Percentiles rank a stretch among this genome's conserved stretches.
These are phyloP conservation scores for Polypterus bichir DNA, from an alignment of 2,113 vertebrate genomes.

Conservation along the genomic window DNA sequence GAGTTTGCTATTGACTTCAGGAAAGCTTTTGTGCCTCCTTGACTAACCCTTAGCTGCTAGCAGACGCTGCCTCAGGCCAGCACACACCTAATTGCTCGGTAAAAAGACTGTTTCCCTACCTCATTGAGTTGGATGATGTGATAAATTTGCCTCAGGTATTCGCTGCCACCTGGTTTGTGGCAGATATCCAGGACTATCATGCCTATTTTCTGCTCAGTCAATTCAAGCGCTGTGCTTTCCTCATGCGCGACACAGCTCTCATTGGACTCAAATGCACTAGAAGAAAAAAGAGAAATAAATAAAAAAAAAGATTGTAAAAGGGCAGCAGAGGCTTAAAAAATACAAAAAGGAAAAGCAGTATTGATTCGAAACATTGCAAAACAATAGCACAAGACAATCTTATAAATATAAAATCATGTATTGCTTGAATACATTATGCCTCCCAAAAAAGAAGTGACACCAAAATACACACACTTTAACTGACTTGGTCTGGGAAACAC, in stretches of 20 bases:
- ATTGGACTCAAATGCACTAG: slow-evolving; percentile 51
- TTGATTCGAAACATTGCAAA: too few species aligned
- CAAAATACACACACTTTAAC: too few species aligned
- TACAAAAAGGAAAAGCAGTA: too few species aligned
- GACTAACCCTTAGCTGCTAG: slow-evolving; percentile 66
- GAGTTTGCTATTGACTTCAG: slow-evolving; percentile 49
- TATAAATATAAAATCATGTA: too few species aligned
- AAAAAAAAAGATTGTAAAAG: background rate
- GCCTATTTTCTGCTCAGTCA: slow-evolving; percentile 95
- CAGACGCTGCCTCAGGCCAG: slow-evolving; percentile 79
- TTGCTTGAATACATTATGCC: too few species aligned
- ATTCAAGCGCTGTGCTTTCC: slow-evolving; percentile 58
- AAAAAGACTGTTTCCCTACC: slow-evolving; percentile 91
- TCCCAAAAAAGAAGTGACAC: too few species aligned
- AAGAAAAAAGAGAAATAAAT: slow-evolving; percentile 19
- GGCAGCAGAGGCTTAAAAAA: too few species aligned
- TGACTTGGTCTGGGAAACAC: too few species aligned
- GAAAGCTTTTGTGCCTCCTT: slow-evolving; percentile 58
- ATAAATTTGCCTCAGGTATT: slow-evolving; percentile 98
- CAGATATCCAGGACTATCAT: slow-evolving; percentile 94
- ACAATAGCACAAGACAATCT: too few species aligned
- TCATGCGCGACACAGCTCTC: slow-evolving; percentile 46
- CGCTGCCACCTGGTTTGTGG: slow-evolving; percentile 93
- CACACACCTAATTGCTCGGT: slow-evolving; percentile 92
- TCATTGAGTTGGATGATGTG: slow-evolving; percentile 98